Percentiles rank a stretch among this genome's conserved stretches.
phyloP scores from a whole-genome alignment of 2,888 invertebrate species.

The Drosophila anomalipes region DNA sequence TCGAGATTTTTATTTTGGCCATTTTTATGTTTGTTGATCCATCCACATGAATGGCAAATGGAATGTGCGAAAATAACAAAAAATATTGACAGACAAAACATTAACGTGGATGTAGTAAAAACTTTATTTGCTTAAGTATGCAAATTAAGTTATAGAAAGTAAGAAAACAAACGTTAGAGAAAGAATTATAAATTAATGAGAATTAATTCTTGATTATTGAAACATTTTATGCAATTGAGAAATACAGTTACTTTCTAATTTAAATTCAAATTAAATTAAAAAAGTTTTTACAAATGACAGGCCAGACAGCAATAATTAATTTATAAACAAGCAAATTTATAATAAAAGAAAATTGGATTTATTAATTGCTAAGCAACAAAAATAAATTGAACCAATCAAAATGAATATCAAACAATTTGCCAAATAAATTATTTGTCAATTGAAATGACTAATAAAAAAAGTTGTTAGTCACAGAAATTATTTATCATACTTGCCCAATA shows the following conservation, averaged over 20 bases:
- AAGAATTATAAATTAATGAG: not conserved
- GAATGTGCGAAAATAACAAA: conserved; percentile 17
- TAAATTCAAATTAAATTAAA: not conserved
- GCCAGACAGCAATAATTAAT: not conserved
- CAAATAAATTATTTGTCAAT: not conserved
- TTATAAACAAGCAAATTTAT: not conserved
- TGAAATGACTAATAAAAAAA: not conserved
- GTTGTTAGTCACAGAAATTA: not conserved
- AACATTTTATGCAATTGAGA: not conserved
- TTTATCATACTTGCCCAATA: not conserved
- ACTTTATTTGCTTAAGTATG: conserved; percentile 2
- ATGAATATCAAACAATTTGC: not conserved
- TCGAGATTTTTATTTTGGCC: conserved; percentile 28
- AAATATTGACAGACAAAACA: conserved; percentile 34
- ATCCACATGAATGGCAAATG: not conserved
- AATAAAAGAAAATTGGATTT: not conserved
- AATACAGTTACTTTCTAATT: not conserved
- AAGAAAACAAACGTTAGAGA: not conserved
- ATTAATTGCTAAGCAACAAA: not conserved
- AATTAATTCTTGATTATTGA: not conserved
- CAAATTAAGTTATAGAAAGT: not conserved
- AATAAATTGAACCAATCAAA: not conserved
- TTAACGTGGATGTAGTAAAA: not conserved
- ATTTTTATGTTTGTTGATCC: conserved; percentile 29
- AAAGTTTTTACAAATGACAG: not conserved